Percentiles rank a stretch among this genome's conserved stretches.
Conservation (phyloP, 2,888 invertebrate genomes). For the Drosophila multiciliata region DNA sequence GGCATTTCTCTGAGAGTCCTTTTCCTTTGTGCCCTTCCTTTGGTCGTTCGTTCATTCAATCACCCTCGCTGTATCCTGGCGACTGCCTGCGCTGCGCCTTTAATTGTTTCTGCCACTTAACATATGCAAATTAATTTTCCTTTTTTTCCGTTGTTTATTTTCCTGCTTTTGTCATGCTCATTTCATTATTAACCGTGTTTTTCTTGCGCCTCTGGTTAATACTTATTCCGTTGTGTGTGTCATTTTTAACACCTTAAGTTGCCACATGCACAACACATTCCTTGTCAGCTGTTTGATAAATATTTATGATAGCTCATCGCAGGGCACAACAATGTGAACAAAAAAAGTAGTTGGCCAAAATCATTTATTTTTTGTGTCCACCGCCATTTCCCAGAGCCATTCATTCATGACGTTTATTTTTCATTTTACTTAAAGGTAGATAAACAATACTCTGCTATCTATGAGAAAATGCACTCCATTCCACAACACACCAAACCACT, state of each 20-base stretch:
- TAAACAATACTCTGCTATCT: conserved; percentile 46
- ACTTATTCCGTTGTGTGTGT: conserved; percentile 38
- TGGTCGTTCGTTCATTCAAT: conserved; percentile 61
- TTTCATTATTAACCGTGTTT: conserved; percentile 39
- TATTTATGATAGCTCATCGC: conserved; percentile 49
- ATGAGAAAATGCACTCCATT: conserved; percentile 39
- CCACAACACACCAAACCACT: neutral
- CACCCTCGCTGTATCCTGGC: conserved; percentile 23
- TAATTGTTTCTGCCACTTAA: conserved; percentile 80
- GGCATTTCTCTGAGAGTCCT: neutral
- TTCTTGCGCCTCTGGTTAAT: conserved; percentile 32
- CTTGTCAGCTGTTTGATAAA: conserved; percentile 62
- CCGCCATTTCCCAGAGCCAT: conserved; percentile 29
- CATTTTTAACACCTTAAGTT: conserved; percentile 69
- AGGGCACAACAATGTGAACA: conserved; percentile 27
- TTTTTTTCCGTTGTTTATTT: conserved; percentile 16
- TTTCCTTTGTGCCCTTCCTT: conserved; percentile 33
- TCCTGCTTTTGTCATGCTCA: conserved; percentile 4
- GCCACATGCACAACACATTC: conserved; percentile 25
- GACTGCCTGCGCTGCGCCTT: conserved; percentile 41
- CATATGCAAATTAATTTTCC: conserved; percentile 79
- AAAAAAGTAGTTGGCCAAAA: conserved; percentile 36
- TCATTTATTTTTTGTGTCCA: neutral
- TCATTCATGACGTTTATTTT: conserved; percentile 49
- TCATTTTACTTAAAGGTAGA: conserved; percentile 56